Evolutionary conservation across 2,797 vertebrate species (phyloP).

Genomic region (Bradypodion ventrale): DNA sequence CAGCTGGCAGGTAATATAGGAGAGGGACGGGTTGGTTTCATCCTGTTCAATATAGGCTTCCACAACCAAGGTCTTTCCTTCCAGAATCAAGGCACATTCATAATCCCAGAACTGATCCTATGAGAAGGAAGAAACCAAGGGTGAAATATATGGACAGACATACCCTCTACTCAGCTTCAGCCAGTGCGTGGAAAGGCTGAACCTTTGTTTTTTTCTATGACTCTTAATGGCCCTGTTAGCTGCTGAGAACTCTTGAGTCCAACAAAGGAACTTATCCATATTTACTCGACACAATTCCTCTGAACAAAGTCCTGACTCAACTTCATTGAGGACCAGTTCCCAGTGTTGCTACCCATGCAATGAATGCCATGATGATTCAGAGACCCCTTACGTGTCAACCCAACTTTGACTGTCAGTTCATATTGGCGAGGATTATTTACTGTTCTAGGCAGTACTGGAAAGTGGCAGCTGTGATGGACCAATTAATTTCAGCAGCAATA

Average conservation of each 20-base stretch:
- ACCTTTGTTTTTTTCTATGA: neutral
- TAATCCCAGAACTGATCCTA: slow-evolving; percentile 87
- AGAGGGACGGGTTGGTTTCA: slow-evolving; percentile 78
- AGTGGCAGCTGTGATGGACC: neutral
- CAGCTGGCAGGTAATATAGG: slow-evolving; percentile 87
- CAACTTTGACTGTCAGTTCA: neutral
- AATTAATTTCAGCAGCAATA: no score
- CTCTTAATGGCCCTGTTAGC: neutral
- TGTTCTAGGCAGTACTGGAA: neutral
- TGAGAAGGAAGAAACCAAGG: slow-evolving; percentile 28
- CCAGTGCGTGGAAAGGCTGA: neutral
- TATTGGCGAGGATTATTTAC: neutral
- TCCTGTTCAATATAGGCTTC: slow-evolving; percentile 85
- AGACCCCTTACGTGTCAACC: neutral
- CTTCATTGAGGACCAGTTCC: neutral
- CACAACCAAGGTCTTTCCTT: slow-evolving; percentile 86
- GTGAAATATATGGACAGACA: neutral
- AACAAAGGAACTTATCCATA: neutral
- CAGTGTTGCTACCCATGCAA: neutral
- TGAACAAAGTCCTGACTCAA: neutral
- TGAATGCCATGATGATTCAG: neutral
- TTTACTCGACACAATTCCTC: neutral
- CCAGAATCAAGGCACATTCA: slow-evolving; percentile 90
- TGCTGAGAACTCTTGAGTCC: no score
- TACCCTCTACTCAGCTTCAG: neutral